A percentile compares a stretch with the other conserved stretches of the same genome.
Conservation (phyloP, 1,140 invertebrate species). For the Cyrtorhinus lividipennis region DNA sequence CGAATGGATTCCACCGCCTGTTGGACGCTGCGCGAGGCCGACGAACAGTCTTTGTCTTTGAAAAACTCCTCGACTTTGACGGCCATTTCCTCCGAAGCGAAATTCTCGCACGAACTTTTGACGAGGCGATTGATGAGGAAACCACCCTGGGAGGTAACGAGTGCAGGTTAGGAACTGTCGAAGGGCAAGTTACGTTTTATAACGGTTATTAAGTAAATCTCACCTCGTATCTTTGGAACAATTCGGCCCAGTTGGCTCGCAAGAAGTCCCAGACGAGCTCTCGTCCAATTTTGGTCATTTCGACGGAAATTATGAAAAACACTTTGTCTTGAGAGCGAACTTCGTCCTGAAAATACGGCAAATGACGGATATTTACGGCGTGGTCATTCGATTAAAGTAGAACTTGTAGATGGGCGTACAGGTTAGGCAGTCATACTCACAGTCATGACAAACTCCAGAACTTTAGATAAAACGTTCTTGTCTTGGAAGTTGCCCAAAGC, state of each 20-base stretch:
- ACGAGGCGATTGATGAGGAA: conserved; percentile 65
- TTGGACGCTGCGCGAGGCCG: conserved; percentile 70
- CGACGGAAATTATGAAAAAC: conserved; percentile 71
- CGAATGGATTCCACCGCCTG: conserved; percentile 81
- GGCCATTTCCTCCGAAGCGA: conserved; percentile 64
- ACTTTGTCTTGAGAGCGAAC: conserved; percentile 82
- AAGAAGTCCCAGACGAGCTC: conserved; percentile 82
- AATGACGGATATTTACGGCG: conserved; percentile 26
- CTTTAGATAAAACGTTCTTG: conserved; percentile 49
- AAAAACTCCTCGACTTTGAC: conserved; percentile 77
- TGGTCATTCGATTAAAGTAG: neutral
- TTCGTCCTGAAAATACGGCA: conserved; percentile 49
- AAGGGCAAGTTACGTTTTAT: too few species aligned
- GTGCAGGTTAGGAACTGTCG: too few species aligned
- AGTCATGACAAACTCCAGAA: conserved; percentile 80
- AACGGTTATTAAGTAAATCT: too few species aligned
- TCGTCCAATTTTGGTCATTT: conserved; percentile 55
- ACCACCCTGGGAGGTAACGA: conserved; percentile 41
- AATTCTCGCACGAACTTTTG: conserved; percentile 78
- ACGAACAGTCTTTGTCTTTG: conserved; percentile 52
- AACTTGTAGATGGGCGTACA: neutral
- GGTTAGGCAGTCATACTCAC: conserved; percentile 35
- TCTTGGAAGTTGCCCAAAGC: conserved; percentile 64
- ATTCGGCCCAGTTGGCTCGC: conserved; percentile 62
- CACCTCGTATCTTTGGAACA: conserved; percentile 63